Evolutionary conservation across 2,888 invertebrate genomes (phyloP), one percentile per base, ranked within the genome.

Genomic region (Caenorhabditis virilis): DNA sequence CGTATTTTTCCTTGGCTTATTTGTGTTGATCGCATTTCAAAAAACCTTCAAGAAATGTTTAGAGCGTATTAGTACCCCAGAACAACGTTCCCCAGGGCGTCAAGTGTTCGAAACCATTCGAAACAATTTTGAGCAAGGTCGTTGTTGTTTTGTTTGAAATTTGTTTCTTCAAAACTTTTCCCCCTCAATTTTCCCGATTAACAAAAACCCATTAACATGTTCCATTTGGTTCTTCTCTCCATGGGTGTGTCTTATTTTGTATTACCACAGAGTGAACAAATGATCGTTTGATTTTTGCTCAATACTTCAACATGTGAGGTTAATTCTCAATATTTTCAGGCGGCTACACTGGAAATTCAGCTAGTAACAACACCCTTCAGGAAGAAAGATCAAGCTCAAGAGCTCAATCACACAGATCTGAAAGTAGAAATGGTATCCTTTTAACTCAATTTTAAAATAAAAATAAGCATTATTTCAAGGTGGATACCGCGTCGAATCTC

Each of bases 401-500:
- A 48, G 55, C 54, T 65, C 61, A 61, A 51, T 61, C 62, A 39
- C 64, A 68, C 39, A 55, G 57, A 42, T 63, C 68, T 27, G 72
- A 72, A 38, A 64, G 64, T 35, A 60, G 69, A 41, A 70, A 68
- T 49, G 72, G 66, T 60, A 45, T 3, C 30, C 33, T 27, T 5
- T 20, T 4, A 57, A 53, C 42, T 54, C n/a, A n/a, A n/a, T n/a
- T n/a, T n/a, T n/a, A n/a, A n/a, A n/a, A n/a, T 27, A 39, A 35
- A 42, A 41, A 11, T n/a, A n/a, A n/a, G n/a, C n/a, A n/a, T n/a
- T n/a, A n/a, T 41, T 38, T 38, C 48, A 51, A 26, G 1, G 61
- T 69, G 72, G 69, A 43, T 76, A 76, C 52, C 76, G 76, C 30
- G 76, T 76, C 15, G 76, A 76, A 9, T 76, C 76, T 5, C 76